Base-by-base conservation (phyloP, 1,140 invertebrate genomes). In the Cyphomyrmex costatus region DNA sequence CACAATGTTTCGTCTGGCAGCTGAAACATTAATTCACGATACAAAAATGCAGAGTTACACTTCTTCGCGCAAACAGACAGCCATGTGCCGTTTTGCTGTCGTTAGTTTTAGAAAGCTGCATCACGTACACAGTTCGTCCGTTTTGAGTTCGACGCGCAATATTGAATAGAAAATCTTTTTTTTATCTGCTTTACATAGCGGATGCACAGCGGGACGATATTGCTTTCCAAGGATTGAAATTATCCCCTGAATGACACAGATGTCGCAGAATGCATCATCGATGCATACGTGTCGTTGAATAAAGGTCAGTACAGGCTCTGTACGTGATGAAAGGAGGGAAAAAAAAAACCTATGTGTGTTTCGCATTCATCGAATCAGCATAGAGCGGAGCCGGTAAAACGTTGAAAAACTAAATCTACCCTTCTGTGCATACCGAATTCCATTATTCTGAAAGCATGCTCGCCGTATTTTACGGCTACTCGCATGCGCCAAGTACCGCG, bases 221-320 rank as follows among this genome's bases (percentile, higher is more conserved):
- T 83, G 79, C 79, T 83, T 83, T 74, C 68, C 79, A 74, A 83
- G 56, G 36, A 83, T 83, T 83, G 79, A 83, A 83, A 83, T 83
- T 83, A 83, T 70, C 79, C 53, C 24, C 68, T 46, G 79, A 74
- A 74, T 83, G 79, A 83, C 79, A 61, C 79, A 83, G 68, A 83
- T 83, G 68, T 83, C 79, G 53, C 66, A 46, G 79, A 83, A 83
- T 83, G 53, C 79, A 83, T 83, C 79, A 74, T 83, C 68, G 79
- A 83, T 83, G 79, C 66, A 71, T 71, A 82, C 66, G 66, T 58
- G 79, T 71, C 53, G 79, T 82, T 60, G 79, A 83, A 83, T 73
- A 74, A 83, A 83, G 46, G 66, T 42, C 66, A 60, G 33, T n/a
- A 58, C 53, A 3, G 27, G 36, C 49, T 46, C 36, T 27, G 33